Percentiles rank a stretch among this genome's conserved stretches.
Evolutionary conservation across 2,888 invertebrate genomes (phyloP).

Genomic region (Eueremaeus valkanovi): DNA sequence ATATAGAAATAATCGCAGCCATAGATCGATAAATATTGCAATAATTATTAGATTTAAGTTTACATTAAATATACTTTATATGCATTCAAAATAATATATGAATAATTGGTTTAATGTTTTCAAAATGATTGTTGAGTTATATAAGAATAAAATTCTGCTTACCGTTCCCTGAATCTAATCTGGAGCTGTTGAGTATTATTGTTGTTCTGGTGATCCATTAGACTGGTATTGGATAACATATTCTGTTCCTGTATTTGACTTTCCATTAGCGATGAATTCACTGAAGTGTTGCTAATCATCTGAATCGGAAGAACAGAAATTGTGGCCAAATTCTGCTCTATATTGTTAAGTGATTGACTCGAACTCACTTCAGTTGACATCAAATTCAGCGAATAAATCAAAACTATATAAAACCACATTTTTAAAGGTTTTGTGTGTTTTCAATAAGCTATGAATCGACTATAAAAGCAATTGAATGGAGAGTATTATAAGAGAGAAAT

Average conservation of each 20-base stretch:
- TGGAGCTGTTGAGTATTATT: conserved; percentile 21
- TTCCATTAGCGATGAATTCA: conserved; percentile 9
- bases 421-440: background rate
- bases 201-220: conserved; percentile 12
- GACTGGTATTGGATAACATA: background rate
- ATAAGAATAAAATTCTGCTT: too few relatives aligned
- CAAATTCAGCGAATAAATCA: background rate
- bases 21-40: too few relatives aligned
- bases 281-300: background rate
- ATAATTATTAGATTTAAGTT: too few relatives aligned
- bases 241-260: background rate
- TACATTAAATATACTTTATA: too few relatives aligned
- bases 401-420: conserved; percentile 3
- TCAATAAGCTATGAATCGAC: background rate
- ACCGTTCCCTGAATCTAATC: background rate
- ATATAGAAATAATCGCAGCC: too few relatives aligned
- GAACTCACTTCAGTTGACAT: background rate
- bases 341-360: background rate
- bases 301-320: background rate
- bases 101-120: too few relatives aligned
- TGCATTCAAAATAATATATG: too few relatives aligned
- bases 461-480: background rate
- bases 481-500: too few relatives aligned
- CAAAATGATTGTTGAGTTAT: too few relatives aligned
- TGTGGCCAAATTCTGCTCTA: background rate